Evolutionary conservation across 2,113 vertebrate genomes (phyloP).

Genomic region (Nerophis ophidion): DNA sequence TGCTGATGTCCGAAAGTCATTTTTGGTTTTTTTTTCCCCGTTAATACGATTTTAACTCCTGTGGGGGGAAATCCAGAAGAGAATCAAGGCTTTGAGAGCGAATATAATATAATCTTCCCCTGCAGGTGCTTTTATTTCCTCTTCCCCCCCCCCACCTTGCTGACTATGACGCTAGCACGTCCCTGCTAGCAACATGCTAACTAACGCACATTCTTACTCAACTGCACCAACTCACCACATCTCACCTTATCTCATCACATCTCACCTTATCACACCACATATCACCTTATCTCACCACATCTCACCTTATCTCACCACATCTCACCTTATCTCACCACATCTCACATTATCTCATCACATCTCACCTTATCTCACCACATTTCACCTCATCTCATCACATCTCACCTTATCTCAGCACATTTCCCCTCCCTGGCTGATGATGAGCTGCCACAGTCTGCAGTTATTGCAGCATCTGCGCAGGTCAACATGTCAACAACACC

Average conservation of each 20-base stretch:
- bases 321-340: no score
- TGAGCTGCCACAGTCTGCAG: no score
- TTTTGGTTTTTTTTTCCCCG: neutral
- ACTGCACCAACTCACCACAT: neutral
- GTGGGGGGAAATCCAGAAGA: no score
- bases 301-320: no score
- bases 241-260: no score
- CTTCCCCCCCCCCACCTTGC: constrained; percentile 53
- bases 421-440: no score
- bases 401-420: no score
- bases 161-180: neutral
- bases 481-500: no score
- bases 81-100: neutral
- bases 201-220: neutral
- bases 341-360: no score
- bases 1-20: neutral
- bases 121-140: constrained; percentile 50
- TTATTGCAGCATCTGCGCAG: no score
- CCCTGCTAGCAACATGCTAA: neutral
- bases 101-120: constrained; percentile 35
- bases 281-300: neutral
- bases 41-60: neutral
- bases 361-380: no score
- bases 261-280: neutral
- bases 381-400: no score